Base-by-base conservation (phyloP, 1,140 invertebrate species). In the Drosophila sulfurigaster region DNA sequence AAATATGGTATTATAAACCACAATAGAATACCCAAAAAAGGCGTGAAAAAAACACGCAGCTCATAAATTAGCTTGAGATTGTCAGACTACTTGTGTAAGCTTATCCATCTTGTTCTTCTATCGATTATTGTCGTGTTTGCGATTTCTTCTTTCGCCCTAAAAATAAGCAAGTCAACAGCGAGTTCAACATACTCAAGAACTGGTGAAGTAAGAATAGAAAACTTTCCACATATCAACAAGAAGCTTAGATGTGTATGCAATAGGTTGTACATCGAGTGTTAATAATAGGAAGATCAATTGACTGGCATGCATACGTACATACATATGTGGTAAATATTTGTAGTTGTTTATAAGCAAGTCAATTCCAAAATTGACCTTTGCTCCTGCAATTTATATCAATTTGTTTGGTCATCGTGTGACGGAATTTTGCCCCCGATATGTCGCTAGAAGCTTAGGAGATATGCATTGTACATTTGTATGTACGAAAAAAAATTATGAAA, bases 121-220 rank as follows among this genome's bases (percentile, higher is more conserved):
- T 38, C 35, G 35, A 38, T 41, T 41, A 41, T 43, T 43, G 41
- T 43, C 11, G 41, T 43, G n/a, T n/a, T 79, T 85, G 20, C 15
- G 11, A 49, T 52, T 74, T 86, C 67, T 76, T 73, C 62, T 79
- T 82, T 87, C 48, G 8, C 66, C 65, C 48, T 52, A 67, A 59
- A 52, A 76, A 71, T 58, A 82, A 64, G 70, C 71, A 69, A 65
- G 70, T 66, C 75, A 70, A 32, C 15, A 56, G 38, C 52, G 62
- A 38, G 48, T 41, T 72, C 63, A 59, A 45, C 30, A 79, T 73
- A 78, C 79, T 86, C 78, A 81, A 78, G 81, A 87, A 79, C 57
- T 62, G 45, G 46, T 54, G 43, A 32, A 51, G 28, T 65, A 64
- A 51, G 16, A 74, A 67, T 6, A 54, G 35, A 74, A 70, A 86